Evolutionary conservation across 2,888 invertebrate genomes (phyloP).

Genomic region (Drosophila prolongata): DNA sequence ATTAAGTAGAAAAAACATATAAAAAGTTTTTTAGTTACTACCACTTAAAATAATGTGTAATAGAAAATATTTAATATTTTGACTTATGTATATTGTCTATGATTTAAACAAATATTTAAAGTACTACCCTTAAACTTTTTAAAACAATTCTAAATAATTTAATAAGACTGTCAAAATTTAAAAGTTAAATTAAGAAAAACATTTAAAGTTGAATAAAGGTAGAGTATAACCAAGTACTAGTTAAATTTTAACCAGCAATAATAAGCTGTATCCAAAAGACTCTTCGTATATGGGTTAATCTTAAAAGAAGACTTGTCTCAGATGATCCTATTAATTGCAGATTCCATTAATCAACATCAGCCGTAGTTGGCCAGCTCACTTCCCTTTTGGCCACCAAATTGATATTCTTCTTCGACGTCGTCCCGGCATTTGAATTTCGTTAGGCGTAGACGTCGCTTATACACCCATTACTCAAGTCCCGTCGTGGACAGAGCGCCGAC

Average conservation of each 20-base stretch:
- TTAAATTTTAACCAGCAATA: neutral
- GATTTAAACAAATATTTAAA: too few relatives aligned
- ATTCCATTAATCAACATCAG: slow-evolving; percentile 37
- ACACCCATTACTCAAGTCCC: slow-evolving; percentile 69
- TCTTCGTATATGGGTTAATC: neutral
- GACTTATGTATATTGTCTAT: too few relatives aligned
- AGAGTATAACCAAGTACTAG: neutral
- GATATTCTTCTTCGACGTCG: neutral
- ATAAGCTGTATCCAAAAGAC: neutral
- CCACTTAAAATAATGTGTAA: too few relatives aligned
- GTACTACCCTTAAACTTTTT: too few relatives aligned
- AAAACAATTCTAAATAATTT: too few relatives aligned
- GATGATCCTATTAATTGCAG: slow-evolving; percentile 38
- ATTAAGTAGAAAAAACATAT: too few relatives aligned
- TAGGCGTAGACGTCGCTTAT: slow-evolving; percentile 64
- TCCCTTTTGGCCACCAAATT: slow-evolving; percentile 19
- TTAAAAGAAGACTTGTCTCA: neutral
- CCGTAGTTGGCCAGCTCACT: slow-evolving; percentile 22
- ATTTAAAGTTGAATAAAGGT: neutral
- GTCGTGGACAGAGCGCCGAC: slow-evolving; percentile 53
- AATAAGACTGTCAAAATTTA: too few relatives aligned
- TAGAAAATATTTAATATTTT: too few relatives aligned
- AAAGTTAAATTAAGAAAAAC: too few relatives aligned
- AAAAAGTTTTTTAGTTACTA: too few relatives aligned
- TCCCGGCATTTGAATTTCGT: slow-evolving; percentile 27